Evolutionary conservation across 2,797 vertebrate species (phyloP), one percentile per base, ranked within the genome.

Genomic region (Yasuhikotakia modesta): DNA sequence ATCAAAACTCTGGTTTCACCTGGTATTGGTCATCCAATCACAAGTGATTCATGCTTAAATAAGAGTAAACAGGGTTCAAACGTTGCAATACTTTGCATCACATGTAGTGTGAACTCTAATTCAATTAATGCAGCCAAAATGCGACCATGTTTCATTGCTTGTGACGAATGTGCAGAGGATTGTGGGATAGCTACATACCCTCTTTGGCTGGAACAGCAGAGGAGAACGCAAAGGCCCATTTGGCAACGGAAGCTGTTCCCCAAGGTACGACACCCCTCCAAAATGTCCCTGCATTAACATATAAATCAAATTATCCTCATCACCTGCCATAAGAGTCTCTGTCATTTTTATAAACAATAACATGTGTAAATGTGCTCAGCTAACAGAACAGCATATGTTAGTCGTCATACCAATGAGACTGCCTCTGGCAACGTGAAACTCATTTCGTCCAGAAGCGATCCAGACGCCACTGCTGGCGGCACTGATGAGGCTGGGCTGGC

Each of bases 361-460:
- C 17, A 32, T 27, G 5, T 63, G 16, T 19, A 11, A 35, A 14
- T 8, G 27, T 17, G 27, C 24, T 30, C 16, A 17, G 16, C 27
- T 16, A 32, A 61, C 8, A 17, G 16, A 61, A 10, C 27, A 61
- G 7, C 16, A 61, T n/a, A n/a, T 58, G 21, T 58, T 14, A 13
- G 22, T 58, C 46, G 5, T 53, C 94, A 57, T 82, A 98, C 97
- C 96, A 69, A 96, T 61, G 7, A 99, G 94, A 66, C 91, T 96
- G 63, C 97, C 96, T 6, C 95, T 96, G 67, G 97, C 96, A 72
- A 98, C 94, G 17, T 99, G 97, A 81, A 99, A 94, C 83, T 96
- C 95, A 1, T 98, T 98, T 83, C 95, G 94, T 78, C 96, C 96
- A 0, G 97, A 98, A 17, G 96, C 97, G 19, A 99, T 95, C 97